phyloP scores from a whole-genome alignment of 1,140 invertebrate species.

The Babylonia areolata region DNA sequence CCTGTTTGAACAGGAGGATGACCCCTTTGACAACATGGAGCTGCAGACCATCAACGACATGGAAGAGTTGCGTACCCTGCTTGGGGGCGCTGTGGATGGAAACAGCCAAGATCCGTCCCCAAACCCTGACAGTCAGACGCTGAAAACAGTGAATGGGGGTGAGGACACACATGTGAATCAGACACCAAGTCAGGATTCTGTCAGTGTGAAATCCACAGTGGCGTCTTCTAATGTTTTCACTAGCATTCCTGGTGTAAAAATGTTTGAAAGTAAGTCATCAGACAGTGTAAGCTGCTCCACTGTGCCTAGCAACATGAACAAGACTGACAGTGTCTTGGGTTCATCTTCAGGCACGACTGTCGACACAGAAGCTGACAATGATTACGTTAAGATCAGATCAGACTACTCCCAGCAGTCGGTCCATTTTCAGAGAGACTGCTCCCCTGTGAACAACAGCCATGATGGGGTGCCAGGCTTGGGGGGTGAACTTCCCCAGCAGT shows the following conservation, averaged over 20 bases:
- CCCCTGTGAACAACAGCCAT: background rate
- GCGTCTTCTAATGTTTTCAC: background rate
- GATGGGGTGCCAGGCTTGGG: background rate
- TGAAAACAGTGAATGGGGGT: background rate
- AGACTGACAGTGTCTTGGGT: background rate
- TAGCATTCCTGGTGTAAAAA: background rate
- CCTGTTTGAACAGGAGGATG: conserved; percentile 63
- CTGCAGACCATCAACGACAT: conserved; percentile 64
- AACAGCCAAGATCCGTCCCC: conserved; percentile 30
- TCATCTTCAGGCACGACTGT: background rate
- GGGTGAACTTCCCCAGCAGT: background rate
- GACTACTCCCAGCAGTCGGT: conserved; percentile 38
- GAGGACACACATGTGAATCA: background rate
- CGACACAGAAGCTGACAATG: conserved; percentile 25
- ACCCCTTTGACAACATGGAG: conserved; percentile 66
- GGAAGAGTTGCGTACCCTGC: conserved; percentile 59
- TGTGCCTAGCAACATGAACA: background rate
- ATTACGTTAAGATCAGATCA: conserved; percentile 45
- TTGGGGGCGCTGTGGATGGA: conserved; percentile 32
- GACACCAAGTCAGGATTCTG: background rate
- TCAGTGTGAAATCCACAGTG: background rate
- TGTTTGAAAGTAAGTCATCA: background rate
- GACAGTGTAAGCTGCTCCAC: background rate
- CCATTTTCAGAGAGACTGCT: background rate
- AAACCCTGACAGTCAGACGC: background rate